Base-by-base conservation (phyloP, 2,113 vertebrate species). In the Leptodactylus fuscus region DNA sequence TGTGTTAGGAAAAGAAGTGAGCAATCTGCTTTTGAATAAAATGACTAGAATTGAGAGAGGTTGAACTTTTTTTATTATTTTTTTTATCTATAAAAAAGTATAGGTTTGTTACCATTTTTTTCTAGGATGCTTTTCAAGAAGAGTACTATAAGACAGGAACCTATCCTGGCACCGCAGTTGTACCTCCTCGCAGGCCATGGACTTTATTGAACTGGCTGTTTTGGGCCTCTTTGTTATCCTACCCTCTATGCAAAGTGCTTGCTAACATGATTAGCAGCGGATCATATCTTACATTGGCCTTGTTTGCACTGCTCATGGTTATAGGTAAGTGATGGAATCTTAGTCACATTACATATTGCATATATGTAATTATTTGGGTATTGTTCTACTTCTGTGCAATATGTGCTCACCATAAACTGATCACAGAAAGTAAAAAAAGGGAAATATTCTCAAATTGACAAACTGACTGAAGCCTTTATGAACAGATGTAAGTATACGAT, bases 41-140 rank as follows among this genome's bases (percentile, higher is more conserved):
- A 41, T 41, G n/a, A n/a, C n/a, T n/a, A n/a, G n/a, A n/a, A n/a
- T n/a, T n/a, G n/a, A n/a, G n/a, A n/a, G n/a, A n/a, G n/a, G n/a
- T n/a, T n/a, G n/a, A n/a, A n/a, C n/a, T n/a, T n/a, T n/a, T n/a
- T n/a, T n/a, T n/a, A n/a, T n/a, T n/a, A n/a, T n/a, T n/a, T n/a
- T n/a, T n/a, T n/a, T n/a, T n/a, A n/a, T n/a, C n/a, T n/a, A n/a
- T n/a, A n/a, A n/a, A n/a, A n/a, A n/a, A n/a, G n/a, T n/a, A n/a
- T n/a, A n/a, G n/a, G n/a, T n/a, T 60, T 18, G 29, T 60, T 80
- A 7, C 34, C 46, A 91, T 78, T 76, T 85, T 49, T 83, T 1
- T 29, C 22, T 89, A 99, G 98, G 98, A 99, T 18, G 89, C 93
- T 32, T 97, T 98, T 88, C 97, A 99, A 91, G 96, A 97, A 80